These are phyloP conservation scores for Galerucella nymphaeae DNA, from an alignment of 2,888 invertebrate genomes.

Conservation along the genomic window DNA sequence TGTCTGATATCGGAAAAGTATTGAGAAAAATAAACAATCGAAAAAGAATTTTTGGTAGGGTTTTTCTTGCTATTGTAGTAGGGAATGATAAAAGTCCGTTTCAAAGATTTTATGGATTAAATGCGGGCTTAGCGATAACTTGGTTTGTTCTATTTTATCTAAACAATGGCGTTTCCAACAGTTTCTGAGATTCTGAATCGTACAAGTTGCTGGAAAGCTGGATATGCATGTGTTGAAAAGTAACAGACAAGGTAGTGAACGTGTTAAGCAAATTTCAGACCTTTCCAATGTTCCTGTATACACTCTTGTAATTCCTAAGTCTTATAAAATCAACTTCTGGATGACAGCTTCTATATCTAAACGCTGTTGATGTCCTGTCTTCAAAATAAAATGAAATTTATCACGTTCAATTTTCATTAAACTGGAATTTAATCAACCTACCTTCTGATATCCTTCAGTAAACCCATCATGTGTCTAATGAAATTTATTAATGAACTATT, in stretches of 20 bases:
- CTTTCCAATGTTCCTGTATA: too few relatives aligned
- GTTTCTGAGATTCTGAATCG: too few relatives aligned
- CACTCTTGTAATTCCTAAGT: too few relatives aligned
- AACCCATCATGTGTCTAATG: slow-evolving; percentile 14
- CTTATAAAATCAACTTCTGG: neutral
- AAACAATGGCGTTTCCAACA: neutral
- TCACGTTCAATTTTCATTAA: slow-evolving; percentile 1
- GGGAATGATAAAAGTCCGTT: neutral
- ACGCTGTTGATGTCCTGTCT: neutral
- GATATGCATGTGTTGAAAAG: too few relatives aligned
- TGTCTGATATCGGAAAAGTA: slow-evolving; percentile 12
- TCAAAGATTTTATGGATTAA: neutral
- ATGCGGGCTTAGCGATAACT: neutral
- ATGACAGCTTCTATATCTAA: neutral
- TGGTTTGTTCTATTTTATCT: neutral
- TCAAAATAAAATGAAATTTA: neutral
- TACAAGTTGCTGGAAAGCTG: too few relatives aligned
- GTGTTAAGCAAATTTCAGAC: too few relatives aligned
- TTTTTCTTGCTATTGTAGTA: neutral
- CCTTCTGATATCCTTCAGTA: slow-evolving; percentile 1
- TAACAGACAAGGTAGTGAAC: too few relatives aligned
- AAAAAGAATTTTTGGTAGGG: neutral
- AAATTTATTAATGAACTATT: slow-evolving; percentile 44
- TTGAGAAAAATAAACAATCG: neutral
- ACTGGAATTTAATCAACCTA: neutral